Conservation (phyloP, 2,797 vertebrate genomes). For the Gallinago nigripennis region DNA sequence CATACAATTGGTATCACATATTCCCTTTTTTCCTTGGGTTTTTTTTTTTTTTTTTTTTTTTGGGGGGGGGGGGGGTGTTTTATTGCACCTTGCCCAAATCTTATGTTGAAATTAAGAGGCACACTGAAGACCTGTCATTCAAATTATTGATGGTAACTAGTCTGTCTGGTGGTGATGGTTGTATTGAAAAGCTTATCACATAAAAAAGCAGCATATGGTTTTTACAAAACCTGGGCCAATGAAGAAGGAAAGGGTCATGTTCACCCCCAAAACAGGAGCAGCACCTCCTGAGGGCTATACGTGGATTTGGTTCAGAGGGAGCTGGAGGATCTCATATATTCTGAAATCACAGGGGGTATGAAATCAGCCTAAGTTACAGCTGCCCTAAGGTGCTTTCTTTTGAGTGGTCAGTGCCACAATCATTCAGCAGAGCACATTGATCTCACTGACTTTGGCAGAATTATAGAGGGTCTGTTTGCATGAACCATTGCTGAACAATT, state of each 20-base stretch:
- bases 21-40: not conserved
- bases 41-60: not conserved
- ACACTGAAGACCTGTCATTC: not conserved
- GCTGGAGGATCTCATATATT: slow-evolving; percentile 47
- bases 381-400: slow-evolving; percentile 56
- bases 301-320: not conserved
- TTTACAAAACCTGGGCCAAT: not conserved
- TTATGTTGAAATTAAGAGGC: not conserved
- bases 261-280: not conserved
- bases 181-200: not conserved
- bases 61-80: too few species aligned
- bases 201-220: not conserved
- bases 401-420: slow-evolving; percentile 59
- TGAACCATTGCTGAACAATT: slow-evolving; percentile 57
- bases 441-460: slow-evolving; percentile 65
- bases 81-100: not conserved
- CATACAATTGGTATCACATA: not conserved
- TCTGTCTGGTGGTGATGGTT: not conserved
- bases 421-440: slow-evolving; percentile 57
- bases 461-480: slow-evolving; percentile 60
- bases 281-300: not conserved
- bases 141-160: not conserved
- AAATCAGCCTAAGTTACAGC: slow-evolving; percentile 62
- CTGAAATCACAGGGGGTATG: slow-evolving; percentile 29
- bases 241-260: not conserved